These are phyloP conservation scores for Gryon sp. DNA, from an alignment of 1,140 invertebrate species.

Conservation along the genomic window DNA sequence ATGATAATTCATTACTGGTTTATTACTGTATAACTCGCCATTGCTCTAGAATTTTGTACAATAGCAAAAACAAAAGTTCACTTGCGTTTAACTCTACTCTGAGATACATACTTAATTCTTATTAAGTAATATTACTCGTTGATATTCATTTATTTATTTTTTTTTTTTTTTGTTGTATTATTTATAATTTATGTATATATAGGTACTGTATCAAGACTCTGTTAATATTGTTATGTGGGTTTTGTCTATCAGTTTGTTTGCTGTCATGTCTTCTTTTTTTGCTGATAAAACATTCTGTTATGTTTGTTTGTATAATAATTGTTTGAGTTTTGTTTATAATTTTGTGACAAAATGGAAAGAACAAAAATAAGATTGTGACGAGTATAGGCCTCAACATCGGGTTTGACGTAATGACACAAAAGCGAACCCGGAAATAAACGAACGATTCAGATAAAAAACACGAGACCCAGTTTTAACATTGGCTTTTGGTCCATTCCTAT, in stretches of 20 bases:
- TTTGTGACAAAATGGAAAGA: too few relatives aligned
- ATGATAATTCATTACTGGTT: too few relatives aligned
- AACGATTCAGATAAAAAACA: background rate
- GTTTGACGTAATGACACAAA: background rate
- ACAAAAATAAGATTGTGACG: background rate
- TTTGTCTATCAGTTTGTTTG: constrained; percentile 38
- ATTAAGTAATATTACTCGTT: constrained; percentile 62
- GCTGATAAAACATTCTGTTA: constrained; percentile 43
- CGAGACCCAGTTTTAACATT: constrained; percentile 3
- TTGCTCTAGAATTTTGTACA: constrained; percentile 58
- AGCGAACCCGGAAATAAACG: background rate
- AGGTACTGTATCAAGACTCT: constrained; percentile 59
- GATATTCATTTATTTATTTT: constrained; percentile 35
- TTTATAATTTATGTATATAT: constrained; percentile 55
- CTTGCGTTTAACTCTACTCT: constrained; percentile 53
- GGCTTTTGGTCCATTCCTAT: constrained; percentile 37
- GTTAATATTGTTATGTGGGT: constrained; percentile 51
- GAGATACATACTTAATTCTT: constrained; percentile 58
- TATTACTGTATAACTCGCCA: constrained; percentile 53
- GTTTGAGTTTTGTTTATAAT: too few relatives aligned
- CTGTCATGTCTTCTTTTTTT: background rate
- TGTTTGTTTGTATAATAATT: too few relatives aligned
- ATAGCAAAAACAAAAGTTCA: constrained; percentile 48
- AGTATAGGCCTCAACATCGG: constrained; percentile 1
- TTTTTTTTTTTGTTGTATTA: constrained; percentile 27